Conservation (phyloP, 2,797 vertebrate genomes). For the Sebastes elongatus region DNA sequence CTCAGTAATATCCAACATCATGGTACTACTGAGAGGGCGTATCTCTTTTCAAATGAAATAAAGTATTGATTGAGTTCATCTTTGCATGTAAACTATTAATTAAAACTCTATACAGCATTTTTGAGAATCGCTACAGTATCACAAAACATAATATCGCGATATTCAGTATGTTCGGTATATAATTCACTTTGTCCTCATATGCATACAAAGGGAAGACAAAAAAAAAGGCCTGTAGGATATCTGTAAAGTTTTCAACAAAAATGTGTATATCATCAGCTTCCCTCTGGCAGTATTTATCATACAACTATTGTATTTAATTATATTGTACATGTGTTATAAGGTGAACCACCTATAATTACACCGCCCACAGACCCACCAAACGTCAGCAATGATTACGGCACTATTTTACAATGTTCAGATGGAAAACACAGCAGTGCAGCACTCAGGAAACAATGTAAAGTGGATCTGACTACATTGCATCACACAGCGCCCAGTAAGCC, state of each 20-base stretch:
- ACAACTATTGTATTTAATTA: background rate
- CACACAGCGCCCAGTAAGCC: constrained; percentile 12
- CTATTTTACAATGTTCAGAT: constrained; percentile 2
- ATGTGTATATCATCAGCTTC: background rate
- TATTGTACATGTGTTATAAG: background rate
- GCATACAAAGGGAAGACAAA: background rate
- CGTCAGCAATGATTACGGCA: background rate
- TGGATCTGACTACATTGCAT: constrained; percentile 42
- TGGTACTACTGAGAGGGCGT: too few relatives aligned
- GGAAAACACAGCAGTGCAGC: constrained; percentile 6
- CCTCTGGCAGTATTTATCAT: background rate
- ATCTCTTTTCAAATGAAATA: too few relatives aligned
- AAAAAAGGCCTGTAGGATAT: background rate
- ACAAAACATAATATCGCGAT: too few relatives aligned
- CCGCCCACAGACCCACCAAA: constrained; percentile 11
- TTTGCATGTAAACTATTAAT: too few relatives aligned
- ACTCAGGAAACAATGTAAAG: constrained; percentile 18
- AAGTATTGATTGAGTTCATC: too few relatives aligned
- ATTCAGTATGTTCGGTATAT: too few relatives aligned
- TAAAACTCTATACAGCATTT: too few relatives aligned
- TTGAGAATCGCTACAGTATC: too few relatives aligned
- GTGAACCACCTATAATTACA: background rate
- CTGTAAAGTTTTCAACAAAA: background rate
- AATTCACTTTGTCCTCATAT: background rate
- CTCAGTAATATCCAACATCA: too few relatives aligned